phyloP scores from a whole-genome alignment of 2,888 invertebrate species.

The Napeogenes sylphis region DNA sequence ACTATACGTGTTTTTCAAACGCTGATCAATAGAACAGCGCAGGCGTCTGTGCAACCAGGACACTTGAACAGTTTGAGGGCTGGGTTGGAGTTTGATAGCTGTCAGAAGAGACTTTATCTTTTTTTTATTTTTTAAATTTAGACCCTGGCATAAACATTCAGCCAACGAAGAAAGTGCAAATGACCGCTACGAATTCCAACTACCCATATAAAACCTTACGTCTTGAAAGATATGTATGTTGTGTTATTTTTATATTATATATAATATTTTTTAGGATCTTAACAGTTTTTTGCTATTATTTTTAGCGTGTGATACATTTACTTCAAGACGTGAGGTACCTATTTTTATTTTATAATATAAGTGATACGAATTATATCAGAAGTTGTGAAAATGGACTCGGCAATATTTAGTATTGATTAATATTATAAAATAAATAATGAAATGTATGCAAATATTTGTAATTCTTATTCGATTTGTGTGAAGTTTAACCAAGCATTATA shows the following conservation, averaged over 20 bases:
- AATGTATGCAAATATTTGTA: too few relatives aligned
- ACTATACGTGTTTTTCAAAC: conserved; percentile 57
- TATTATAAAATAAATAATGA: too few relatives aligned
- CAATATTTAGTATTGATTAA: conserved; percentile 11
- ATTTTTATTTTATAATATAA: conserved; percentile 7
- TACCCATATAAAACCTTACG: conserved; percentile 3
- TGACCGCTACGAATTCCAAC: conserved; percentile 7
- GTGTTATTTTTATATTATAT: background rate
- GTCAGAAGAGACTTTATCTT: background rate
- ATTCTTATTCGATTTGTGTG: too few relatives aligned
- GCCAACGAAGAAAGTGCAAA: background rate
- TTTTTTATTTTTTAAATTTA: too few relatives aligned
- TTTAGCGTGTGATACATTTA: background rate
- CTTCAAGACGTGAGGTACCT: background rate
- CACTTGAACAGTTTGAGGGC: conserved; percentile 23
- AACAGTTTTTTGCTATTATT: background rate
- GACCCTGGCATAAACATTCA: background rate
- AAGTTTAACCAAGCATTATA: too few relatives aligned
- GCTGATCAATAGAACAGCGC: conserved; percentile 37
- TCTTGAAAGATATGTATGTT: conserved; percentile 6
- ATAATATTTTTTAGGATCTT: background rate
- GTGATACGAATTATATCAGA: conserved; percentile 5
- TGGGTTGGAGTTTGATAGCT: conserved; percentile 11
- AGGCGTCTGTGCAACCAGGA: conserved; percentile 28
- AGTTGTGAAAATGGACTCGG: conserved; percentile 8